Evolutionary conservation across 2,888 invertebrate genomes (phyloP), one percentile per base, ranked within the genome.

Genomic region (Campoplex capitator): DNA sequence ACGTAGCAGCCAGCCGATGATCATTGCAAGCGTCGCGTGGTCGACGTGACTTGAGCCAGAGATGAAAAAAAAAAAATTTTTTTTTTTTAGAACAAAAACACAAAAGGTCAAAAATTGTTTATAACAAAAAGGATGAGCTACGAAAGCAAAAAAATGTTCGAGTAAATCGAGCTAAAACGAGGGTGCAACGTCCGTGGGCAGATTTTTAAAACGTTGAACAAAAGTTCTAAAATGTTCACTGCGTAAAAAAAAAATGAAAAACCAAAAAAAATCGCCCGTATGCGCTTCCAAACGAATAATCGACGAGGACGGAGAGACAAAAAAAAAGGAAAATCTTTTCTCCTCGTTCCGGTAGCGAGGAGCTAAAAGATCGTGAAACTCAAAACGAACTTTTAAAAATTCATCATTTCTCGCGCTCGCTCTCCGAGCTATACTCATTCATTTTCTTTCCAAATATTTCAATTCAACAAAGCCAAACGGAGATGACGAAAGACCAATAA

Each of bases 1-100:
- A 98, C 98, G 97, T 98, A 98, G 98, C 97, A 96, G 95, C 95
- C 91, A 95, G 96, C 95, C 95, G 90, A 90, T 87, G 86, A 90
- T 88, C 89, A 90, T 90, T 90, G 92, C 90, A 91, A 92, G 90
- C 91, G 91, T 90, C 93, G 91, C 92, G 91, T 92, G 89, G 92
- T 94, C 92, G 94, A 94, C 91, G 92, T 93, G 89, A 93, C 91
- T 91, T 94, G 92, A 93, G 79, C 62, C 76, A 68, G 45, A 62
- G 32, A 54, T 18, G 13, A 35, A 81, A 68, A 75, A 18, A 45
- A 81, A 68, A 78, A 13, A n/a, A n/a, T n/a, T 23, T 23, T 23
- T 23, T 8, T 23, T 32, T 62, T 62, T 32, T 56, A 62, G 70
- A 76, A 76, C 35, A 78, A 54, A 71, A 54, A 71, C 32, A 67